These are phyloP conservation scores for Alectoris magna DNA, from an alignment of 2,797 vertebrate species.

Conservation along the genomic window DNA sequence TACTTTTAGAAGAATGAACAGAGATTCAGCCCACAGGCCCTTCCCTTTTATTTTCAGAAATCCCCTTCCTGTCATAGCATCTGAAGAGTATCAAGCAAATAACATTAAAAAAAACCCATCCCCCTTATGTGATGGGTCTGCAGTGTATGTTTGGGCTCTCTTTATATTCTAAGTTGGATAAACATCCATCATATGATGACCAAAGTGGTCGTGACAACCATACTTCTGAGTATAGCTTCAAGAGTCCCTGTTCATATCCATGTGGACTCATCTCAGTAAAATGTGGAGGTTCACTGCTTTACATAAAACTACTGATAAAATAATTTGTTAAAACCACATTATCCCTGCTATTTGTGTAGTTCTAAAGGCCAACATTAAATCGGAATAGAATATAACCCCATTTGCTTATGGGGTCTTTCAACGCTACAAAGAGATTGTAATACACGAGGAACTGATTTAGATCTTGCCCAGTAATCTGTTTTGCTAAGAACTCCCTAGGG, in stretches of 20 bases:
- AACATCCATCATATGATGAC: background rate
- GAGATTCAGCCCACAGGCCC: background rate
- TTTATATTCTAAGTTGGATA: background rate
- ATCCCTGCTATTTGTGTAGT: background rate
- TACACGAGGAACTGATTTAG: background rate
- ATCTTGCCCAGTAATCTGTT: background rate
- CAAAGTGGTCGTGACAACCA: background rate
- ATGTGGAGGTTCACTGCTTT: background rate
- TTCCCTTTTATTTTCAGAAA: background rate
- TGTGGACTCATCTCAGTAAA: background rate
- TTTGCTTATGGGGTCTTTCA: background rate
- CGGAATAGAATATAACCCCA: background rate
- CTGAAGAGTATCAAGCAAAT: background rate
- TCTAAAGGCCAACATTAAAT: background rate
- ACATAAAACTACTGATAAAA: background rate
- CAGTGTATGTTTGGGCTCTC: background rate
- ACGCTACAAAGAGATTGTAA: rapidly evolving
- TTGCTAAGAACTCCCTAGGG: background rate
- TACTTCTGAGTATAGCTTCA: background rate
- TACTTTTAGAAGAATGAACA: background rate
- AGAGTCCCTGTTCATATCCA: background rate
- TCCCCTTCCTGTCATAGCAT: background rate
- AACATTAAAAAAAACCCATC: background rate
- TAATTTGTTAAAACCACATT: background rate
- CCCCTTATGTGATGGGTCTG: background rate